These are phyloP conservation scores for Rhagonycha lutea DNA, from an alignment of 2,888 invertebrate species.

Conservation along the genomic window DNA sequence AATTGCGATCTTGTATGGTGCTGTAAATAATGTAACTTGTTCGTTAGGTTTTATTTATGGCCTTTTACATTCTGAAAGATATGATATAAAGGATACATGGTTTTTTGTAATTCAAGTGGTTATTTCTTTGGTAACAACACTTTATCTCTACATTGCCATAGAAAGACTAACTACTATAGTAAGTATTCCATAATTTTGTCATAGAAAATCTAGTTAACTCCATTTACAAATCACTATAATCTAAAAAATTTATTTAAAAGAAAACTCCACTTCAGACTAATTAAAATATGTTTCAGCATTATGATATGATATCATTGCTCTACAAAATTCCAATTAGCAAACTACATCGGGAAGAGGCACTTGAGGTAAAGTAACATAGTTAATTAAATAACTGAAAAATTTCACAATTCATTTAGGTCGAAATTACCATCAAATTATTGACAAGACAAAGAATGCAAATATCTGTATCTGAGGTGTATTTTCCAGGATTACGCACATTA, in stretches of 20 bases:
- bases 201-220: too few relatives aligned
- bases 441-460: neutral
- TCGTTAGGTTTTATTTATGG: neutral
- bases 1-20: neutral
- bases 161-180: neutral
- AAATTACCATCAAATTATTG: neutral
- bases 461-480: neutral
- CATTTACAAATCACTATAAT: too few relatives aligned
- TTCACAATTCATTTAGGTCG: neutral
- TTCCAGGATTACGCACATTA: neutral
- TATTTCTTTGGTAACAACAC: too few relatives aligned
- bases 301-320: neutral
- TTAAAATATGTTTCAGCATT: neutral
- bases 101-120: too few relatives aligned
- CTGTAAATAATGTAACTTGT: neutral
- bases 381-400: too few relatives aligned
- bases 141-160: neutral
- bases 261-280: too few relatives aligned
- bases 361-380: neutral
- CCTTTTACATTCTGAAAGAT: neutral
- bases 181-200: neutral
- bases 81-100: neutral
- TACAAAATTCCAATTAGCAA: neutral
- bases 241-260: too few relatives aligned
- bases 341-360: neutral